phyloP scores from a whole-genome alignment of 2,797 vertebrate species.

The Merluccius polli region DNA sequence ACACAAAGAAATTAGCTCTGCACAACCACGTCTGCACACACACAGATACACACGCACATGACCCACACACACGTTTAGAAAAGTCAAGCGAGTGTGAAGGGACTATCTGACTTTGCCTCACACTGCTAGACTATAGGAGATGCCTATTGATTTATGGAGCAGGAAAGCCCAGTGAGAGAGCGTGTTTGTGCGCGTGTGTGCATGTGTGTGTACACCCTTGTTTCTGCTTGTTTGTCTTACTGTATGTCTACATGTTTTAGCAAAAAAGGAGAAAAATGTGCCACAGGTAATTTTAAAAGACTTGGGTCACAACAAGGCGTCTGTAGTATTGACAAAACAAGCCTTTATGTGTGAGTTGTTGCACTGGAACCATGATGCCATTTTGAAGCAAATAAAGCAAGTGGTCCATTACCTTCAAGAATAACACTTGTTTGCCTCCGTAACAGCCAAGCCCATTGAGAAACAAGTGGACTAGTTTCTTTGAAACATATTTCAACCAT shows the following conservation, averaged over 20 bases:
- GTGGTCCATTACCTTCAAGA: not conserved
- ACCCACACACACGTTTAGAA: constrained; percentile 4
- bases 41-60: not conserved
- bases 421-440: too few relatives aligned
- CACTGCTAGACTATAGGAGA: not conserved
- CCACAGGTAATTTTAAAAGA: not conserved
- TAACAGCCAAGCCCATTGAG: not conserved
- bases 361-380: not conserved
- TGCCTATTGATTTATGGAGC: constrained; percentile 9
- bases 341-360: not conserved
- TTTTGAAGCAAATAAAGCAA: not conserved
- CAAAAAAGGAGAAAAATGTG: not conserved
- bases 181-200: not conserved
- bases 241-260: not conserved
- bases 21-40: not conserved
- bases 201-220: not conserved
- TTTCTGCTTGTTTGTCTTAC: not conserved
- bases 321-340: not conserved
- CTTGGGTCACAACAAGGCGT: not conserved
- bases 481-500: not conserved
- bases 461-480: not conserved
- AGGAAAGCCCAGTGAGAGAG: not conserved
- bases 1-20: not conserved
- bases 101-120: not conserved
- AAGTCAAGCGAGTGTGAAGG: constrained; percentile 1